These are phyloP conservation scores for Rhadinocentrus ornatus DNA, from an alignment of 2,797 vertebrate species.

Conservation along the genomic window DNA sequence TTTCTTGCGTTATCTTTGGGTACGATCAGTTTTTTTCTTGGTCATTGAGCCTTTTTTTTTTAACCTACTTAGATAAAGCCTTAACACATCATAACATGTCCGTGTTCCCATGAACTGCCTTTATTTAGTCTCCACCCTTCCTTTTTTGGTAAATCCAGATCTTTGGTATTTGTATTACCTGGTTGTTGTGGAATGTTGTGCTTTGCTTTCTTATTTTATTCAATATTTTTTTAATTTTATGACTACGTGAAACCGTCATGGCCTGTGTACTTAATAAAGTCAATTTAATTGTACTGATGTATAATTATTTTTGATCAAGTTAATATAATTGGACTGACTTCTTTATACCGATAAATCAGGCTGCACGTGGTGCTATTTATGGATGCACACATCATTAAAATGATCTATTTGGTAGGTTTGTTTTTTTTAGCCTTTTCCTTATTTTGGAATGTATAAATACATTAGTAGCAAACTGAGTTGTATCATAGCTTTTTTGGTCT, in stretches of 20 bases:
- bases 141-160: conserved; percentile 12
- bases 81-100: conserved; percentile 21
- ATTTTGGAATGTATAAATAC: too few relatives aligned
- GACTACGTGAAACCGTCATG: neutral
- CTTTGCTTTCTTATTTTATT: neutral
- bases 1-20: conserved; percentile 10
- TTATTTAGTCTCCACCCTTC: neutral
- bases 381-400: neutral
- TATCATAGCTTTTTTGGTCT: too few relatives aligned
- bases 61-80: conserved; percentile 11
- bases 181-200: too few relatives aligned
- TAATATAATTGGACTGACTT: conserved; percentile 1
- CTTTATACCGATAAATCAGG: conserved; percentile 10
- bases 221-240: neutral
- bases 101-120: conserved; percentile 21
- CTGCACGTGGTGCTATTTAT: neutral
- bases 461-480: too few relatives aligned
- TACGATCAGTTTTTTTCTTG: conserved; percentile 16
- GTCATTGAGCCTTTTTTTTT: neutral
- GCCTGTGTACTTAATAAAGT: neutral
- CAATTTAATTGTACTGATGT: neutral
- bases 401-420: neutral
- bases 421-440: neutral
- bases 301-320: conserved; percentile 13
- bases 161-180: neutral